A percentile compares a stretch with the other conserved stretches of the same genome.
Evolutionary conservation across 2,888 invertebrate genomes (phyloP).

Genomic region (Drosophila fulvimacula): DNA sequence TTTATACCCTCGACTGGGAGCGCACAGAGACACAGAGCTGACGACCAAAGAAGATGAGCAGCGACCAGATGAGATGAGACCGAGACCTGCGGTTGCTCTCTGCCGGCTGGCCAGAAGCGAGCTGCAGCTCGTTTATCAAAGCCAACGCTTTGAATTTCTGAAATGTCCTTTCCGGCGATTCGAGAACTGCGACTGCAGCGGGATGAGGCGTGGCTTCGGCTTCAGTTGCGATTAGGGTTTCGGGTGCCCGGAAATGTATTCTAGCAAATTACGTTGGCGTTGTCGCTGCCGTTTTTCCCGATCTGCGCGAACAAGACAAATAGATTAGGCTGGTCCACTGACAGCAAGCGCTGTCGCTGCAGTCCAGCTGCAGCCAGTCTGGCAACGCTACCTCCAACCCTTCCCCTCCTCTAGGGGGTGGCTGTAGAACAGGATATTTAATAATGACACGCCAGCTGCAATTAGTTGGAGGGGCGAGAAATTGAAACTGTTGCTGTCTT

Average conservation of each 20-base stretch:
- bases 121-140: conserved; percentile 72
- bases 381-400: not conserved
- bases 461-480: conserved; percentile 48
- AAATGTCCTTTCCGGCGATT: conserved; percentile 75
- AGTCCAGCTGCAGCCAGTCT: conserved; percentile 22
- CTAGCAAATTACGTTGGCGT: conserved; percentile 74
- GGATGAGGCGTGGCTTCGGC: not conserved
- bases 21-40: conserved; percentile 9
- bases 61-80: too few species aligned
- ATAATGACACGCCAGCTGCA: conserved; percentile 55
- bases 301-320: conserved; percentile 72
- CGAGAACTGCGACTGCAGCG: conserved; percentile 12
- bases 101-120: conserved; percentile 43
- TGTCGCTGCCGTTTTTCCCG: conserved; percentile 64
- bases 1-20: conserved; percentile 49
- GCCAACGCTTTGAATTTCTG: conserved; percentile 77
- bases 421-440: conserved; percentile 36
- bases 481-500: conserved; percentile 52
- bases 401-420: not conserved
- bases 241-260: conserved; percentile 68
- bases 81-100: conserved; percentile 1
- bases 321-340: conserved; percentile 66
- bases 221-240: conserved; percentile 25
- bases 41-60: conserved; percentile 12
- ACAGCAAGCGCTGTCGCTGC: conserved; percentile 22